Base-by-base conservation (phyloP, 2,797 vertebrate species). In the Furcifer pardalis region DNA sequence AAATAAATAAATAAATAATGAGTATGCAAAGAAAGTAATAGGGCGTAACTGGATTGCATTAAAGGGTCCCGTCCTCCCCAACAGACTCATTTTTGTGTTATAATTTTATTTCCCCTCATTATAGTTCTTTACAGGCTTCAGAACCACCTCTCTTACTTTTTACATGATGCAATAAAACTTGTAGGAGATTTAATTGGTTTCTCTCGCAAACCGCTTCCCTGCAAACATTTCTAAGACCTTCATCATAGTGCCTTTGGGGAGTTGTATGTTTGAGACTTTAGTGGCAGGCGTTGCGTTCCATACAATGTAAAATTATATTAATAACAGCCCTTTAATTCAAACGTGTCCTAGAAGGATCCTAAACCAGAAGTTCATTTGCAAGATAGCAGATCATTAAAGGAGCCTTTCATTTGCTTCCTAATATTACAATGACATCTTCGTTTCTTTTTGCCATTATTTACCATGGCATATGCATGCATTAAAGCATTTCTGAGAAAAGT, bases 91-190 rank as follows among this genome's bases (percentile, higher is more conserved):
- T 84, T 81, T 82, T 89, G 75, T 75, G 87, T 91, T 72, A 32
- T 86, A 73, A 79, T 90, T 89, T 84, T 89, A 42, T 87, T 89
- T 23, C 65, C 84, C 74, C 46, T 35, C 72, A 89, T 90, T 89
- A 74, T 60, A 32, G 74, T 79, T 71, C 81, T 91, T 86, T 83
- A 88, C 82, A 77, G 56, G 84, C 46, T 87, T 78, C 85, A 86
- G 85, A 92, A 90, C 42, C 85, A 90, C 42, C 85, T 40, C 74
- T 49, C 79, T 89, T 89, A 0, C 32, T 87, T 92, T 91, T 87
- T 86, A 76, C 68, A 82, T 89, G 88, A 79, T 69, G 86, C 88
- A 89, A 90, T 86, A 87, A 86, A 37, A 60, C 62, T 84, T 86
- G 86, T 65, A 83, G 85, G 88, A 86, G 90, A 92, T 73, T 0